Conservation (phyloP, 2,113 vertebrate species). For the Tragelaphus scriptus region DNA sequence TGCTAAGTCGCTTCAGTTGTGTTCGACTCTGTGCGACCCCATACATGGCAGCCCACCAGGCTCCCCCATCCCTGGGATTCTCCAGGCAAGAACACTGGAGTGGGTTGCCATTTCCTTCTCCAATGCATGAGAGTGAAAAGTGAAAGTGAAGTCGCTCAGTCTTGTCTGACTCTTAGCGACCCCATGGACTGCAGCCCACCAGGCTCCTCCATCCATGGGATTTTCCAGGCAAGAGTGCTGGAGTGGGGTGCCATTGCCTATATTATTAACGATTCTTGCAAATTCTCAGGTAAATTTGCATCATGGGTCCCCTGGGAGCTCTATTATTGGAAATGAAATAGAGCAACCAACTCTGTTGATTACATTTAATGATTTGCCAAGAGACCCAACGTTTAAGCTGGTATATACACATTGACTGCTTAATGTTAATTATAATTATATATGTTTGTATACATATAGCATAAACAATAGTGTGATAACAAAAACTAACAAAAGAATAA, state of each 20-base stretch:
- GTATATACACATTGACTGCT: background rate
- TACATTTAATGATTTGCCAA: background rate
- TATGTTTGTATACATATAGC: background rate
- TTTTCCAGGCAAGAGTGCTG: too few species aligned
- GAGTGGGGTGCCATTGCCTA: background rate
- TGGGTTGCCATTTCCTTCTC: too few species aligned
- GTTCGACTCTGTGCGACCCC: too few species aligned
- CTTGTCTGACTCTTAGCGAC: too few species aligned
- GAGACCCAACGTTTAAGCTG: background rate
- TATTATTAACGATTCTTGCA: background rate
- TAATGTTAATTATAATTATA: background rate
- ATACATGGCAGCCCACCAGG: too few species aligned
- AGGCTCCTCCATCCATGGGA: too few species aligned
- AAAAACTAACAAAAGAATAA: background rate
- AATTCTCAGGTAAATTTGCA: constrained; percentile 22
- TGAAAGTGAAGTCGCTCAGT: too few species aligned
- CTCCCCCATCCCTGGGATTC: too few species aligned
- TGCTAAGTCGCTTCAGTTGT: too few species aligned
- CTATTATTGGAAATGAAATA: background rate
- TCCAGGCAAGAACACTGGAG: too few species aligned
- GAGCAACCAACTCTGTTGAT: background rate
- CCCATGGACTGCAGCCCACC: too few species aligned
- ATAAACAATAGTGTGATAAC: background rate
- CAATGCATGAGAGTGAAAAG: too few species aligned
- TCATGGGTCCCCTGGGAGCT: background rate